Evolutionary conservation across 2,888 invertebrate species (phyloP), one percentile per base, ranked within the genome.

Genomic region (Zelleria hepariella): DNA sequence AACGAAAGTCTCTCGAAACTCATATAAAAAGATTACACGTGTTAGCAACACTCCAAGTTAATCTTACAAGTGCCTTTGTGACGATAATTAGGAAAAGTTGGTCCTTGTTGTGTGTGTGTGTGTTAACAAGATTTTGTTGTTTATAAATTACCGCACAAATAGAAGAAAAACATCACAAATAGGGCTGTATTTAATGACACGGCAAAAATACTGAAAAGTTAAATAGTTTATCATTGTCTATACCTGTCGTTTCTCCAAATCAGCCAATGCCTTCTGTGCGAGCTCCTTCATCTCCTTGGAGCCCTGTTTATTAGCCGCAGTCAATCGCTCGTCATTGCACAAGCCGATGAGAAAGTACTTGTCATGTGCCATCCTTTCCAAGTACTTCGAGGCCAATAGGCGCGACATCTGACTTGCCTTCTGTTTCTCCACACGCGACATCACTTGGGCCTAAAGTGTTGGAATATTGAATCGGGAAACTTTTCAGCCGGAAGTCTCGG

Each of bases 361-460:
- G 72, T 88, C 87, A 66, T 86, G 83, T 58, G 86, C 86, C 87
- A 88, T 88, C 72, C 83, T 77, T 65, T 82, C 81, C 72, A 88
- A 78, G 76, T 86, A 88, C 73, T 85, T 86, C 57, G 86, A 86
- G 57, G 86, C 80, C 86, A 88, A 86, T 73, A 86, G 69, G 55
- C 84, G 79, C 60, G 80, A 80, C 67, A 83, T 82, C 71, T 80
- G 79, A 60, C 81, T 72, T 57, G 73, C 67, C 67, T 71, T 80
- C 62, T 86, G 85, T 72, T 80, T 81, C 71, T 85, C 82, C 59
- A 80, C 74, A 15, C 76, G 77, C 59, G 84, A 81, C 70, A 82
- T 77, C 72, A 84, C 84, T 73, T 81, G 74, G 52, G 80, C 77
- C 86, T 87, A 15, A 42, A 42, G 32, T 42, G 15, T 42, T 15